A percentile compares a stretch with the other conserved stretches of the same genome.
Conservation (phyloP, 2,888 invertebrate species). For the Morpho deidamia region DNA sequence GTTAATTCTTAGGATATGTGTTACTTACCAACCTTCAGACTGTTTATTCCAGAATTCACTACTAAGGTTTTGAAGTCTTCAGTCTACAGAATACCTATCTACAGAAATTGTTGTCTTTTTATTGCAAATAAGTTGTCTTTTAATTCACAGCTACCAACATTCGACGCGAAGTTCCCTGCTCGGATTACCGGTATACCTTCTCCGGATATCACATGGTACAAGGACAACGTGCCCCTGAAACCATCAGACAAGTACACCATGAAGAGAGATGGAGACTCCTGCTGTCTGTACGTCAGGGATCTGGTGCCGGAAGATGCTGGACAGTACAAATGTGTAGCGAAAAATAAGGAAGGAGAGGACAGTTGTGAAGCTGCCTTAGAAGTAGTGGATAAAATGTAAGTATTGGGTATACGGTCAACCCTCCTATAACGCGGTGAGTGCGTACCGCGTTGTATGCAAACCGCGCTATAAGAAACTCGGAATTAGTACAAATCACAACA, state of each 20-base stretch:
- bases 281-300: conserved; percentile 85
- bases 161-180: conserved; percentile 90
- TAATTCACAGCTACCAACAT: conserved; percentile 79
- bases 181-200: conserved; percentile 88
- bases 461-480: too few species aligned
- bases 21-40: too few species aligned
- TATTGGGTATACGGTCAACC: conserved; percentile 22
- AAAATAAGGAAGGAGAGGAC: conserved; percentile 88
- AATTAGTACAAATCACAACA: too few species aligned
- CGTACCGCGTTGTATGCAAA: too few species aligned
- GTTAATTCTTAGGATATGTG: too few species aligned
- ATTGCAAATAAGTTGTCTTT: neutral
- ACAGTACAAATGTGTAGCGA: conserved; percentile 86
- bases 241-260: conserved; percentile 86
- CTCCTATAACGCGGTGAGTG: too few species aligned
- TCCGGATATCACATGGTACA: conserved; percentile 93
- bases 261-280: conserved; percentile 87
- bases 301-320: conserved; percentile 84
- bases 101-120: too few species aligned
- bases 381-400: conserved; percentile 91
- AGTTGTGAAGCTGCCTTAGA: conserved; percentile 85
- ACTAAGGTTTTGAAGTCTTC: too few species aligned
- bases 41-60: too few species aligned
- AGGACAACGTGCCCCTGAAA: conserved; percentile 85
- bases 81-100: too few species aligned